A percentile compares a stretch with the other conserved stretches of the same genome.
These are phyloP conservation scores for Saccostrea cuccullata DNA, from an alignment of 1,140 invertebrate genomes.

Conservation along the genomic window DNA sequence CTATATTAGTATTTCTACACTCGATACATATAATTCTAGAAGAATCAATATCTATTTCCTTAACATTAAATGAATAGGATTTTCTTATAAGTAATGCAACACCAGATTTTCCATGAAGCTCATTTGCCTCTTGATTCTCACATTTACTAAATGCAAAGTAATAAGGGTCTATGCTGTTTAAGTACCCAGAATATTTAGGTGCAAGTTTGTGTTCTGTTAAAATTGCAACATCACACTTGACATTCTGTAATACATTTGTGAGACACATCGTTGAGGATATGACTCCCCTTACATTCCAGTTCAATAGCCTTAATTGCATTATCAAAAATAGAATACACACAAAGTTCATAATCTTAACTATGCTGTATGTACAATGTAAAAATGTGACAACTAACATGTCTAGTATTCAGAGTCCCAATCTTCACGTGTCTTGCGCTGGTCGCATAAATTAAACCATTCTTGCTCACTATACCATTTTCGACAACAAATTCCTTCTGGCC, in stretches of 20 bases:
- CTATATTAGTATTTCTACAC: not conserved
- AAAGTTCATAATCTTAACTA: no score
- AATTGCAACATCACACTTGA: not conserved
- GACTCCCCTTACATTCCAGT: no score
- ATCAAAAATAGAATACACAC: not conserved
- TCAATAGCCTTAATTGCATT: no score
- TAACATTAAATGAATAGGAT: not conserved
- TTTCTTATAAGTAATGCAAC: not conserved
- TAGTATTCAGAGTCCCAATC: no score
- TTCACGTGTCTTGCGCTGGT: no score
- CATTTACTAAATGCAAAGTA: not conserved
- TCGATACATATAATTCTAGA: not conserved
- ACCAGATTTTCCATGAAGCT: not conserved
- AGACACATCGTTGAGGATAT: not conserved
- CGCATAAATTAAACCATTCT: no score
- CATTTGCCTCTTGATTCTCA: not conserved
- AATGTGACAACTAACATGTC: no score
- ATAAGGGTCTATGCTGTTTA: not conserved
- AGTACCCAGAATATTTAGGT: not conserved
- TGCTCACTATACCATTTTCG: no score
- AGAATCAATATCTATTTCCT: not conserved
- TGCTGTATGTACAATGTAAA: no score
- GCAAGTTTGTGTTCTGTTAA: not conserved
- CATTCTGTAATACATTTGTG: not conserved
- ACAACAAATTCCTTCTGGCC: no score